Conservation (phyloP, 1,140 invertebrate species). For the Cepaea nemoralis region DNA sequence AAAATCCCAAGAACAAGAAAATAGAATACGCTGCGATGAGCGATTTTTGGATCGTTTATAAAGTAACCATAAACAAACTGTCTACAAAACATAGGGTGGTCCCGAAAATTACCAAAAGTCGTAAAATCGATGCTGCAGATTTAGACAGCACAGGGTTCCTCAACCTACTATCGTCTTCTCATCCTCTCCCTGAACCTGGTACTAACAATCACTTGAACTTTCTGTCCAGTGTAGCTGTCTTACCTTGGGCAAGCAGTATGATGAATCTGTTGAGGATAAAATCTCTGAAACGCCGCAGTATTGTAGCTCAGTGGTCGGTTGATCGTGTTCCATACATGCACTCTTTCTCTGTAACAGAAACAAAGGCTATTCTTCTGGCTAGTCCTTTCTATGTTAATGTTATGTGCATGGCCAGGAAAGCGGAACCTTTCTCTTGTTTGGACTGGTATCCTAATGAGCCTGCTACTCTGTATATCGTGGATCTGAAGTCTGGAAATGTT, state of each 20-base stretch:
- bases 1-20: constrained; percentile 28
- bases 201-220: constrained; percentile 55
- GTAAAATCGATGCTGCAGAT: background rate
- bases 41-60: constrained; percentile 66
- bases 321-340: constrained; percentile 65
- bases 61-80: constrained; percentile 51
- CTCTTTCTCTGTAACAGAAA: constrained; percentile 61
- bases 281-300: constrained; percentile 48
- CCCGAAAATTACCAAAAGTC: constrained; percentile 23
- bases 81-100: constrained; percentile 46
- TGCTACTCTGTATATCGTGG: constrained; percentile 54
- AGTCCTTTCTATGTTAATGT: constrained; percentile 62
- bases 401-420: constrained; percentile 49
- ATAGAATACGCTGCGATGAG: constrained; percentile 56
- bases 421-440: constrained; percentile 54
- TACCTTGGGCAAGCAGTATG: constrained; percentile 47
- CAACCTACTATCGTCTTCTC: constrained; percentile 59
- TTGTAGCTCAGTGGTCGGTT: constrained; percentile 56
- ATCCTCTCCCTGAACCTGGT: constrained; percentile 59
- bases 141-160: constrained; percentile 42
- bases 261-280: constrained; percentile 57
- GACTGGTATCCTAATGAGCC: constrained; percentile 52
- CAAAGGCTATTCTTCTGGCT: constrained; percentile 60
- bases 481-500: constrained; percentile 54
- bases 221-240: constrained; percentile 52